Evolutionary conservation across 2,797 vertebrate genomes (phyloP), one percentile per base, ranked within the genome.

Genomic region (Discoglossus pictus): DNA sequence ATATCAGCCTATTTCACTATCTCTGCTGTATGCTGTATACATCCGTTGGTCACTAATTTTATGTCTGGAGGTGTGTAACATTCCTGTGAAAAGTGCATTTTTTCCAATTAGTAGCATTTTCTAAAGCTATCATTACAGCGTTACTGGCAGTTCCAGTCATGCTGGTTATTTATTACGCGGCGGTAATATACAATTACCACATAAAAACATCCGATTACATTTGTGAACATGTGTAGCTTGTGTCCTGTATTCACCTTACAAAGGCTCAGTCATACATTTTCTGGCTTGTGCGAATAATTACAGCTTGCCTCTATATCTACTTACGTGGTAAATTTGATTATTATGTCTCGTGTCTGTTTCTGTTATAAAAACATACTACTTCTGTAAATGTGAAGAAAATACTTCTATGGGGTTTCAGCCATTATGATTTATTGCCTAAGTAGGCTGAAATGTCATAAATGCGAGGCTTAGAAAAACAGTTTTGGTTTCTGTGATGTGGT

Each of bases 391-490:
- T 74, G 66, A 79, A 74, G 85, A 86, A 76, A 73, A 62, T 7
- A 46, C 62, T 53, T 65, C 8, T 66, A 27, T 73, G 46, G 31
- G 73, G 78, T 76, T 81, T 87, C 63, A 65, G 23, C 53, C 25
- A 74, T 75, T 44, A 77, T 88, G 83, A 84, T 85, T 84, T 86
- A 87, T 88, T 86, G 74, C 79, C 77, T 74, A 69, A 81, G 78
- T 76, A 76, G 85, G 84, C 83, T 87, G 74, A 90, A 87, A 87
- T 86, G 80, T 88, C 80, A 87, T 87, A 84, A 89, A 86, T 70
- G 66, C 82, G 76, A 71, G 77, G 71, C 79, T 83, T 87, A 86
- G 74, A 85, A 88, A 88, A 92, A 88, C 82, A 87, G 73, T 80
- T 81, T 70, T 69, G 63, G 68, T 72, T 82, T 79, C 74, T 77